Conservation (phyloP, 2,888 invertebrate genomes). For the Patella depressa region DNA sequence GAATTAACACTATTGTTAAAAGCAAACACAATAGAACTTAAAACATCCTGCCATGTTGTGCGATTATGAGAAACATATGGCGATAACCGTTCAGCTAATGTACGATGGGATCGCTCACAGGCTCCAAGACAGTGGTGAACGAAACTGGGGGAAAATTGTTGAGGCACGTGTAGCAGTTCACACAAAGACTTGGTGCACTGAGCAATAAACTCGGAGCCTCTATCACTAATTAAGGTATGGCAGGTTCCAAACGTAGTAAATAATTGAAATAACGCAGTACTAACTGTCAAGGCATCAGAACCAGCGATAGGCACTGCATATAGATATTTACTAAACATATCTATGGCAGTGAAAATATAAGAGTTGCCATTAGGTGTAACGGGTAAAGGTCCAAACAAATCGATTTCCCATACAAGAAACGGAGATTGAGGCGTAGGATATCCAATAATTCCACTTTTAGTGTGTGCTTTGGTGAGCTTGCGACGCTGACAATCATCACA, state of each 20-base stretch:
- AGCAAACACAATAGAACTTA: slow-evolving; percentile 26
- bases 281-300: slow-evolving; percentile 21
- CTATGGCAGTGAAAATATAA: slow-evolving; percentile 22
- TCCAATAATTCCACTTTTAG: slow-evolving; percentile 15
- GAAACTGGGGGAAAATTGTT: slow-evolving; percentile 18
- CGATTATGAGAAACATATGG: slow-evolving; percentile 23
- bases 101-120: slow-evolving; percentile 28
- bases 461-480: slow-evolving; percentile 21
- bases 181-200: not conserved
- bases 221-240: slow-evolving; percentile 17
- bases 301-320: slow-evolving; percentile 16
- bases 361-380: slow-evolving; percentile 19
- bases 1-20: slow-evolving; percentile 27
- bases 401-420: slow-evolving; percentile 28
- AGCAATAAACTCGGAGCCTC: slow-evolving; percentile 4
- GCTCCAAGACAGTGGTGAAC: slow-evolving; percentile 33
- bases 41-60: slow-evolving; percentile 27
- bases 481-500: slow-evolving; percentile 28
- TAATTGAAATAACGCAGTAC: slow-evolving; percentile 11
- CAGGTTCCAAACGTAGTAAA: slow-evolving; percentile 24
- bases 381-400: slow-evolving; percentile 22
- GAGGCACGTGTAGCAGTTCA: not conserved
- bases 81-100: slow-evolving; percentile 27
- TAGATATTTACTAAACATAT: slow-evolving; percentile 19
- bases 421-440: slow-evolving; percentile 22